phyloP scores from a whole-genome alignment of 2,113 vertebrate genomes.

The Grallaria varia region DNA sequence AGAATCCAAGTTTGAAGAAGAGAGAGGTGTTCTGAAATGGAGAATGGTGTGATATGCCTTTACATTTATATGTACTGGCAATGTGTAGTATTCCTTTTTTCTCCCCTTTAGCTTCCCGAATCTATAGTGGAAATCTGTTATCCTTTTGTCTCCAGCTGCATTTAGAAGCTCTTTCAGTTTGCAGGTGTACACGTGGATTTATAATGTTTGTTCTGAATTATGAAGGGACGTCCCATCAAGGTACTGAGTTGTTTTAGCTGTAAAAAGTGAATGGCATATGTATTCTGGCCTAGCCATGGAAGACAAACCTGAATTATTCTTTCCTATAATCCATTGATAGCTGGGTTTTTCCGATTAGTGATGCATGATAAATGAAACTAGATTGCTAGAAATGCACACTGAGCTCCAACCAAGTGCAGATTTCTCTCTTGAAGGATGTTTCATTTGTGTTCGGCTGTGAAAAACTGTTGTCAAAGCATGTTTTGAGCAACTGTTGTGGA shows the following conservation, averaged over 20 bases:
- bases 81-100: neutral
- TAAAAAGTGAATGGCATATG: neutral
- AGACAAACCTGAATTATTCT: neutral
- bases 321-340: neutral
- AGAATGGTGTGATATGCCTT: neutral
- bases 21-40: neutral
- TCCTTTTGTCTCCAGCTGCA: neutral
- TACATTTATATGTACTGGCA: neutral
- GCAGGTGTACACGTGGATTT: neutral
- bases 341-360: neutral
- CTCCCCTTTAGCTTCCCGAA: neutral
- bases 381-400: neutral
- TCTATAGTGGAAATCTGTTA: neutral
- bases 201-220: neutral
- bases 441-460: neutral
- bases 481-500: neutral
- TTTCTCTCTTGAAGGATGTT: neutral
- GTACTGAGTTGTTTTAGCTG: neutral
- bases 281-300: neutral
- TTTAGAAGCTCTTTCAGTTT: neutral
- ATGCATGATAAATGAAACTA: neutral
- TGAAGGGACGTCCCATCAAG: neutral
- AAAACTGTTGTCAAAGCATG: neutral
- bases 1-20: neutral
- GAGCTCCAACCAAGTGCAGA: neutral